Base-by-base conservation (phyloP, 2,797 vertebrate genomes). In the Anguilla megastoma region DNA sequence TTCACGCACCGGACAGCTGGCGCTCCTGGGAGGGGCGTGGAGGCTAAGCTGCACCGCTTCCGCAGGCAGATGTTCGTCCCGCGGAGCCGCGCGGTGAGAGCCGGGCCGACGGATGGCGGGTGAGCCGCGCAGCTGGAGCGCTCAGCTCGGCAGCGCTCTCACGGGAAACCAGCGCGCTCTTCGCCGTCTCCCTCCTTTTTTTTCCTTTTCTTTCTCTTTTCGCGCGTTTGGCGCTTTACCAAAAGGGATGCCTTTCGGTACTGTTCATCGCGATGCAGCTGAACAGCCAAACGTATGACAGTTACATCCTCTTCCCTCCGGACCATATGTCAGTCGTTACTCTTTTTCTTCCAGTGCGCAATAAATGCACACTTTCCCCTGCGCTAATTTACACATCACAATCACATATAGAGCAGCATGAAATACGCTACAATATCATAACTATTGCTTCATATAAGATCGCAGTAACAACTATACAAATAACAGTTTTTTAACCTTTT, bases 1-100 rank as follows among this genome's bases (percentile, higher is more conserved):
- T 66, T 63, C 52, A 24, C 60, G 50, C 16, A 48, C 56, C 58
- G 6, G 58, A 69, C 86, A 84, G 86, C 86, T 84, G 86, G 86
- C 24, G 48, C 58, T 9, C 4, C 9, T 14, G 86, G 48, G 18
- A 58, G 74, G 30, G 33, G 24, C 79, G 2, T 7, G 36, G 58
- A 24, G 76, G 6, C 54, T 48, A n/a, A 86, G 50, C 60, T 12
- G 60, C 30, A 2, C 1, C 4, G 79, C 3, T 66, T 83, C 9
- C 79, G 27, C 45, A n/a, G 21, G 36, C 71, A 79, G 71, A 87
- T 60, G 69, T 79, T 56, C 30, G 1, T 74, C 12, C 16, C 45
- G n/a, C 12, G 21, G 3, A 12, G 30, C 66, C 7, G 71, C 2
- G 14, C 41, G 48, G 79, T 48, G 79, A 50, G 79, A 82, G 50